Evolutionary conservation across 2,797 vertebrate species (phyloP).

Genomic region (Leptatherina wallacei): DNA sequence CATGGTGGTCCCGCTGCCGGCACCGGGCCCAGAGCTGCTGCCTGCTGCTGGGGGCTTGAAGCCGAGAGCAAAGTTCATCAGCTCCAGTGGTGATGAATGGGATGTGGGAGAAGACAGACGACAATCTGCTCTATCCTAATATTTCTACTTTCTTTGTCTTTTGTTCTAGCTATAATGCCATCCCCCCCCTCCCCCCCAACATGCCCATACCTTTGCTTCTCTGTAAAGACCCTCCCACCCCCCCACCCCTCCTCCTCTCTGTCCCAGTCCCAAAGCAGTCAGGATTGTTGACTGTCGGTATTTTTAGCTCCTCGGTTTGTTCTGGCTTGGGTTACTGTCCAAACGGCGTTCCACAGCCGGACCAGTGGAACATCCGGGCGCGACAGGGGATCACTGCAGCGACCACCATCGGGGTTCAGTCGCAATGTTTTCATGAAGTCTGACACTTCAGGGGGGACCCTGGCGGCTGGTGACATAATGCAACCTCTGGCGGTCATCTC

Average conservation of each 20-base stretch:
- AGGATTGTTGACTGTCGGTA: constrained; percentile 50
- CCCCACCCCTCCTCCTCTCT: background rate
- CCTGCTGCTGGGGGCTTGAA: constrained; percentile 86
- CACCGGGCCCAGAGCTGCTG: constrained; percentile 75
- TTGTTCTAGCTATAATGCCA: background rate
- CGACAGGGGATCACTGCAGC: constrained; percentile 14
- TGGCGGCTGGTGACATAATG: constrained; percentile 3
- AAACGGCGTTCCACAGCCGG: constrained; percentile 53
- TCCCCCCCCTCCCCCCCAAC: constrained; percentile 14
- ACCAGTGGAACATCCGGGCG: constrained; percentile 18
- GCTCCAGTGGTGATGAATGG: background rate
- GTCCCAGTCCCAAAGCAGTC: constrained; percentile 37
- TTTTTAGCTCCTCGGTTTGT: constrained; percentile 77
- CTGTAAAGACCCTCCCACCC: constrained; percentile 35
- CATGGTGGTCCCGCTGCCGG: constrained; percentile 69
- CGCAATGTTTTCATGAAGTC: constrained; percentile 33
- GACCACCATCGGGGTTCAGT: background rate
- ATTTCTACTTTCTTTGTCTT: background rate
- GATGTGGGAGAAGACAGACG: background rate
- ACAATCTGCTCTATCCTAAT: background rate
- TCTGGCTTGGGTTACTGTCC: constrained; percentile 76
- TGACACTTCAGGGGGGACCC: constrained; percentile 25
- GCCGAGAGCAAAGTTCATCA: constrained; percentile 88
- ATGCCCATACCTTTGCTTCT: constrained; percentile 19
- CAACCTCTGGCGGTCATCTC: constrained; percentile 14